A percentile compares a stretch with the other conserved stretches of the same genome.
These are phyloP conservation scores for Spialia ferax DNA, from an alignment of 2,888 invertebrate species.

Conservation along the genomic window DNA sequence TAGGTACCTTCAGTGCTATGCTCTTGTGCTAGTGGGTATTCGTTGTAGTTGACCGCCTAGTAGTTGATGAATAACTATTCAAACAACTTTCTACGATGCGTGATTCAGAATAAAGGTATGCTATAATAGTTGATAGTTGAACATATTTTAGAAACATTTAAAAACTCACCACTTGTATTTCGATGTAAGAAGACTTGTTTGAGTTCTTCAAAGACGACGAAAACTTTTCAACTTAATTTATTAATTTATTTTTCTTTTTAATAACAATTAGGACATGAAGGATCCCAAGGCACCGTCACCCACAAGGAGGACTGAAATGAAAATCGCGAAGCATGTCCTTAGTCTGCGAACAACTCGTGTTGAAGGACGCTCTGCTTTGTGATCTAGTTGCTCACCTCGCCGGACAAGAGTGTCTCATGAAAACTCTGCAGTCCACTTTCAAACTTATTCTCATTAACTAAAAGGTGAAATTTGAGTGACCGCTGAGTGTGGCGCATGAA, in stretches of 20 bases:
- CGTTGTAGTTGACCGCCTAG: neutral
- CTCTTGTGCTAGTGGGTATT: neutral
- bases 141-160: neutral
- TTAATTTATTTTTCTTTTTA: no score
- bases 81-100: neutral
- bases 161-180: conserved; percentile 28
- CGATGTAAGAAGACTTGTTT: neutral
- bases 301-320: conserved; percentile 71
- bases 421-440: conserved; percentile 6
- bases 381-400: conserved; percentile 77
- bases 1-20: no score
- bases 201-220: conserved; percentile 16
- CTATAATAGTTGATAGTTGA: neutral
- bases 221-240: conserved; percentile 4
- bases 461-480: conserved; percentile 53
- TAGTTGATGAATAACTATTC: neutral
- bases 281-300: conserved; percentile 53
- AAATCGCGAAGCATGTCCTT: conserved; percentile 72
- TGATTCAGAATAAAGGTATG: neutral
- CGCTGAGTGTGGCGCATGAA: conserved; percentile 59
- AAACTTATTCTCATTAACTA: conserved; percentile 16
- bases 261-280: conserved; percentile 36
- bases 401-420: conserved; percentile 41
- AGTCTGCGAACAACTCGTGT: conserved; percentile 61
- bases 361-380: conserved; percentile 82